Percentiles rank a stretch among this genome's conserved stretches.
Evolutionary conservation across 2,113 vertebrate species (phyloP).

Genomic region (Arizona elegans): DNA sequence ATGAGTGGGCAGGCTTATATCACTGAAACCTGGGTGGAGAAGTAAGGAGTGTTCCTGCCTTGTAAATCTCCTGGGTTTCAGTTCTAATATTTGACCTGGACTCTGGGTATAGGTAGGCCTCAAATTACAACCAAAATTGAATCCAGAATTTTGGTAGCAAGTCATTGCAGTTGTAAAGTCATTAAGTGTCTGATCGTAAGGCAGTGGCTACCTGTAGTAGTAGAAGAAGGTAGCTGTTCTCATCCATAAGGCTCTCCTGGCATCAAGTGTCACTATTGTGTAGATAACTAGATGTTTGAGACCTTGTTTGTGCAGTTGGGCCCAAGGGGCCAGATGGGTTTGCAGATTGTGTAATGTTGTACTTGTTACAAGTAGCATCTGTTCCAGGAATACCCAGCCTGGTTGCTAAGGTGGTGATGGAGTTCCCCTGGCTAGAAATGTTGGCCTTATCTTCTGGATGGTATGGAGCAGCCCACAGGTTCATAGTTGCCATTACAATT

Average conservation of each 20-base stretch:
- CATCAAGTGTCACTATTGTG: background rate
- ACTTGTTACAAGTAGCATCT: background rate
- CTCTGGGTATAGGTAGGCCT: background rate
- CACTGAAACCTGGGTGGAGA: background rate
- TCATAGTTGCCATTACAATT: background rate
- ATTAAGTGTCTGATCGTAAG: background rate
- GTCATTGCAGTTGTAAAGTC: background rate
- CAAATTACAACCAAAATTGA: background rate
- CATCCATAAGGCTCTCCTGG: background rate
- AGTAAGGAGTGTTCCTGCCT: background rate
- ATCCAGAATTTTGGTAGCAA: background rate
- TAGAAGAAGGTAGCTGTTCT: background rate
- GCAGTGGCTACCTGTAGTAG: background rate
- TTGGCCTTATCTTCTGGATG: background rate
- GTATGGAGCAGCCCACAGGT: background rate
- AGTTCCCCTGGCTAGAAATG: background rate
- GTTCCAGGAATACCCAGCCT: background rate
- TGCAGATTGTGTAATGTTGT: background rate
- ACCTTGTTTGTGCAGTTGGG: background rate
- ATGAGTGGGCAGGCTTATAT: background rate
- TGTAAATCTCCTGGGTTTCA: background rate
- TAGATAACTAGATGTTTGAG: background rate
- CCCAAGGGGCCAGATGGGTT: background rate
- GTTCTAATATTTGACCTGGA: background rate
- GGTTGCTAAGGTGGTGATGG: background rate